Conservation (phyloP, 2,888 invertebrate genomes). For the Orthonychiurus folsomi region DNA sequence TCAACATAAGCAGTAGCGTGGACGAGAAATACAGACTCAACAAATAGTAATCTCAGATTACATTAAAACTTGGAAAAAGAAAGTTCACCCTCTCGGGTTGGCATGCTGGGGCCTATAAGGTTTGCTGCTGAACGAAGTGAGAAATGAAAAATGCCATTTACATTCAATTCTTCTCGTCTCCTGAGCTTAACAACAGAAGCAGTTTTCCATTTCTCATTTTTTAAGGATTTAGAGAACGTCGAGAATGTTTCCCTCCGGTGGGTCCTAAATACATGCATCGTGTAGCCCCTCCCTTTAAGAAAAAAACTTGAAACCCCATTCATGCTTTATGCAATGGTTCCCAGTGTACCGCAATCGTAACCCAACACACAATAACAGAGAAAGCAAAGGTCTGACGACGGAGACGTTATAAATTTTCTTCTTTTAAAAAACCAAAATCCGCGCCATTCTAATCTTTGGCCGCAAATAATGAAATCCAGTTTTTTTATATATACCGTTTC, state of each 20-base stretch:
- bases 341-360: too few relatives aligned
- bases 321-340: too few relatives aligned
- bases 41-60: conserved; percentile 1
- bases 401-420: too few relatives aligned
- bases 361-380: too few relatives aligned
- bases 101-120: background rate
- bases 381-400: too few relatives aligned
- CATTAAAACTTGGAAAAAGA: background rate
- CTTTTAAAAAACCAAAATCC: too few relatives aligned
- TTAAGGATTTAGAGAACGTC: background rate
- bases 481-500: too few relatives aligned
- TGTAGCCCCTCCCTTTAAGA: too few relatives aligned
- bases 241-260: background rate
- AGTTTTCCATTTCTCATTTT: conserved; percentile 1
- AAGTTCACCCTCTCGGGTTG: background rate
- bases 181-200: conserved; percentile 7
- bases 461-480: too few relatives aligned
- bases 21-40: background rate
- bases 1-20: background rate
- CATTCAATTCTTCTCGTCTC: conserved; percentile 16
- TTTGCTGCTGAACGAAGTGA: conserved; percentile 6
- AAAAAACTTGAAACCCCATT: too few relatives aligned
- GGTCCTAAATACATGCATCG: too few relatives aligned
- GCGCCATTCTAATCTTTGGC: too few relatives aligned
- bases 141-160: conserved; percentile 26